These are phyloP conservation scores for Gari tellinella DNA, from an alignment of 2,888 invertebrate genomes.

Conservation along the genomic window DNA sequence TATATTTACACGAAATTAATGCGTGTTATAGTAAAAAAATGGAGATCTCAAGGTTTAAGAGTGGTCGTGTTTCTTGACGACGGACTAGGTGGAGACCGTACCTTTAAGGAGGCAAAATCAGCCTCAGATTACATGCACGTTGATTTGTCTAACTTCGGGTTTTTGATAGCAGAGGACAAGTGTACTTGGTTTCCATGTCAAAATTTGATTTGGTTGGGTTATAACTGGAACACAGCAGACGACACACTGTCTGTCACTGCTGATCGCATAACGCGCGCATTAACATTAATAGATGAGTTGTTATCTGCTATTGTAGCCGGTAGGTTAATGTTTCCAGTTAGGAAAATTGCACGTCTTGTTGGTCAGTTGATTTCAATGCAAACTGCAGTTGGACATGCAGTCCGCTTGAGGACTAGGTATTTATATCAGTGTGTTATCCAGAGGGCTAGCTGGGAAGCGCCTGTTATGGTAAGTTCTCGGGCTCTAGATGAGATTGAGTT, in stretches of 20 bases:
- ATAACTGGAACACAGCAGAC: slow-evolving; percentile 8
- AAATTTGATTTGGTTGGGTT: slow-evolving; percentile 9
- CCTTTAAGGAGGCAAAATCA: not conserved
- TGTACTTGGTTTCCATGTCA: slow-evolving; percentile 7
- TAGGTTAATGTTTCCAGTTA: not conserved
- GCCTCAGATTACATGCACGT: not conserved
- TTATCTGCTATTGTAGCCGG: not conserved
- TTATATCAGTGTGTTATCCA: slow-evolving; percentile 4
- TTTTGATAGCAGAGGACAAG: slow-evolving; percentile 20
- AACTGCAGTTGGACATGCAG: slow-evolving; percentile 2
- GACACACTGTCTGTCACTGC: not conserved
- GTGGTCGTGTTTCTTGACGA: slow-evolving; percentile 34
- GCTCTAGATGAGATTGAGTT: slow-evolving; percentile 14
- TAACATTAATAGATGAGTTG: not conserved
- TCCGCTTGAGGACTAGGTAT: slow-evolving; percentile 1
- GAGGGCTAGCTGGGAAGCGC: slow-evolving; percentile 13
- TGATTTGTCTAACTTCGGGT: slow-evolving; percentile 8
- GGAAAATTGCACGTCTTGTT: slow-evolving; percentile 1
- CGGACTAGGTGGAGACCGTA: slow-evolving; percentile 14
- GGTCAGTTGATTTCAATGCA: slow-evolving; percentile 29
- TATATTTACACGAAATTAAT: slow-evolving; percentile 33
- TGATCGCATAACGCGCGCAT: not conserved
- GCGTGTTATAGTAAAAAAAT: slow-evolving; percentile 5
- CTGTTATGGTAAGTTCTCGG: not conserved
- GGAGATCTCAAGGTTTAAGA: slow-evolving; percentile 4